These are phyloP conservation scores for Meiosimyza platycephala DNA, from an alignment of 2,888 invertebrate species.

Conservation along the genomic window DNA sequence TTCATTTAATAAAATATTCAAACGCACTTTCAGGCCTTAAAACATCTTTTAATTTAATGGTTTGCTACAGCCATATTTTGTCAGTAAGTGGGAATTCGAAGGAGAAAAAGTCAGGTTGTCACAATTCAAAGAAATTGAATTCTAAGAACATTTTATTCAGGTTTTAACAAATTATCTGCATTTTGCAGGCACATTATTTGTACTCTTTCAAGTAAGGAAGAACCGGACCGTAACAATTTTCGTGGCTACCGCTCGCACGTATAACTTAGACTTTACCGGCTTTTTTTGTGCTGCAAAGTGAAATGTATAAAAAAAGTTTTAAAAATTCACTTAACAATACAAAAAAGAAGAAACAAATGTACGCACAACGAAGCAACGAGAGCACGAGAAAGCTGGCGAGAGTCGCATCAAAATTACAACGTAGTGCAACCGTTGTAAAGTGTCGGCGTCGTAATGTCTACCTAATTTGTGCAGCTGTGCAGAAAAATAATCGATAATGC, in stretches of 20 bases:
- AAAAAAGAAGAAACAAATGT: conserved; percentile 5
- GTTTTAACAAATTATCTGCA: too few species aligned
- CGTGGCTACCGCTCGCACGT: conserved; percentile 13
- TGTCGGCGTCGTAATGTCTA: conserved; percentile 12
- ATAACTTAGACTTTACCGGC: conserved; percentile 25
- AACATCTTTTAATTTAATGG: too few species aligned
- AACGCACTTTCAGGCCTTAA: too few species aligned
- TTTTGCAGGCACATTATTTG: too few species aligned
- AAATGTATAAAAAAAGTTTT: conserved; percentile 5
- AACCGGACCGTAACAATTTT: neutral
- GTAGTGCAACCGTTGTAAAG: neutral
- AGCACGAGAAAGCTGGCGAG: conserved; percentile 28
- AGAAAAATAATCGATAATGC: conserved; percentile 33
- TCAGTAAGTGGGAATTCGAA: too few species aligned
- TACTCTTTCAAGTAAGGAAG: too few species aligned
- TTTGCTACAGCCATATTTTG: too few species aligned
- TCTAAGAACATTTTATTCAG: too few species aligned
- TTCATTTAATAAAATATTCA: too few species aligned
- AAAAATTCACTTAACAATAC: neutral
- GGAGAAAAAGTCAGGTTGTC: too few species aligned
- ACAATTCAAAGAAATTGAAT: too few species aligned
- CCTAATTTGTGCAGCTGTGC: conserved; percentile 37
- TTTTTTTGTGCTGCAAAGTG: conserved; percentile 20
- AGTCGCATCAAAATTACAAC: conserved; percentile 18
- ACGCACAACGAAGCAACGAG: conserved; percentile 21